These are phyloP conservation scores for Aphelenchoides fujianensis DNA, from an alignment of 1,140 invertebrate genomes.

Conservation along the genomic window DNA sequence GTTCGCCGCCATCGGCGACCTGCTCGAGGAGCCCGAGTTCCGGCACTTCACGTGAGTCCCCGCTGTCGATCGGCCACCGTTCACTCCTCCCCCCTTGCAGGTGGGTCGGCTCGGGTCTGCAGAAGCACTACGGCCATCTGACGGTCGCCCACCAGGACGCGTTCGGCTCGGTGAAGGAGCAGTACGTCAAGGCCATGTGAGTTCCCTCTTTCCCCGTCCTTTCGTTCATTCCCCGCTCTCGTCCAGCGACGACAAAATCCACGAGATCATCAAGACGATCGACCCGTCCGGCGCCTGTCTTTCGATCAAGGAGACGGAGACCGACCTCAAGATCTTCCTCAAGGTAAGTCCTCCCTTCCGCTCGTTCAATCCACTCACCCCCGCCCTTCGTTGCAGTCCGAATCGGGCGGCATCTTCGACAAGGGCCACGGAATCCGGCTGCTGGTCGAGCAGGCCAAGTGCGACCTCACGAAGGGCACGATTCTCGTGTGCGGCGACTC, in stretches of 20 bases:
- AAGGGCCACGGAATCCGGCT: slow-evolving; percentile 59
- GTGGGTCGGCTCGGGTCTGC: slow-evolving; percentile 60
- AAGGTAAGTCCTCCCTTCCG: slow-evolving; percentile 35
- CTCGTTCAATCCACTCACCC: background rate
- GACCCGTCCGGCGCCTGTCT: slow-evolving; percentile 45
- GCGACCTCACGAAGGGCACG: slow-evolving; percentile 49
- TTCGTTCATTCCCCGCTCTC: slow-evolving; percentile 10
- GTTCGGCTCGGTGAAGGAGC: slow-evolving; percentile 43
- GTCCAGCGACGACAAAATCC: slow-evolving; percentile 46
- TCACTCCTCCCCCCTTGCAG: background rate
- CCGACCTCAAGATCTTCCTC: slow-evolving; percentile 59
- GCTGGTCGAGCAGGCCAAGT: slow-evolving; percentile 56
- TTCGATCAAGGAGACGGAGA: slow-evolving; percentile 52
- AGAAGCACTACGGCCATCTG: slow-evolving; percentile 62
- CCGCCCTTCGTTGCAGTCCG: slow-evolving; percentile 32
- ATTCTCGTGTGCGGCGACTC: slow-evolving; percentile 60
- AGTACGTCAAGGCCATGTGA: slow-evolving; percentile 35
- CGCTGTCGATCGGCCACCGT: background rate
- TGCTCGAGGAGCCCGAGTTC: slow-evolving; percentile 57
- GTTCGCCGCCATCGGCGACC: slow-evolving; percentile 46
- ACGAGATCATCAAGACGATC: slow-evolving; percentile 51
- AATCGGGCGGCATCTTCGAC: slow-evolving; percentile 57
- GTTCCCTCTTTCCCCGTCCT: slow-evolving; percentile 21
- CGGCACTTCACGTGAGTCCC: slow-evolving; percentile 46
- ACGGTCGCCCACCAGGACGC: slow-evolving; percentile 60